Evolutionary conservation across 2,797 vertebrate genomes (phyloP).

Genomic region (Loriculus beryllinus): DNA sequence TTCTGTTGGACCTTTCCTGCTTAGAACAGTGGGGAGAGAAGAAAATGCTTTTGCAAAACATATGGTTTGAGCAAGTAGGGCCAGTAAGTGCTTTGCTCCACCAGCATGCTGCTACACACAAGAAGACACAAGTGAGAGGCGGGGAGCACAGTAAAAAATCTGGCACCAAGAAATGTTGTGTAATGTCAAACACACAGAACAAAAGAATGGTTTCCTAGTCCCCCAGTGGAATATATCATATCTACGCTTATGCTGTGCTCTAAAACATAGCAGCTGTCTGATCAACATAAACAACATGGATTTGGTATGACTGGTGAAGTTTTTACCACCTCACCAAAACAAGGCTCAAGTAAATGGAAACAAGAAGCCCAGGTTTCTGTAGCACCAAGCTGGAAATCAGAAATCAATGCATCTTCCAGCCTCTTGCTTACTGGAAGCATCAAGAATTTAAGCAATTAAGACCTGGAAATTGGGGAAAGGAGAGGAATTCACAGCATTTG

Average conservation of each 20-base stretch:
- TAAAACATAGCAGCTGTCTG: background rate
- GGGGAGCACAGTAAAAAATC: background rate
- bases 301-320: background rate
- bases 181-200: constrained; percentile 28
- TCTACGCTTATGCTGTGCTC: background rate
- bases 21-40: background rate
- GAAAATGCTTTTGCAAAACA: constrained; percentile 33
- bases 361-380: background rate
- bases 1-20: background rate
- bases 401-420: background rate
- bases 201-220: constrained; percentile 36
- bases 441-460: background rate
- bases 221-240: background rate
- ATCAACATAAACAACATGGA: background rate
- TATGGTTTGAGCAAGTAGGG: constrained; percentile 11
- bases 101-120: background rate
- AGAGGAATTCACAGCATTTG: background rate
- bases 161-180: constrained; percentile 29
- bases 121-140: constrained; percentile 18
- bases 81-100: background rate
- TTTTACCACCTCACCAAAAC: background rate
- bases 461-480: background rate
- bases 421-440: background rate
- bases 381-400: background rate
- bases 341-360: background rate